phyloP scores from a whole-genome alignment of 1,140 invertebrate species.

The Mya arenaria region DNA sequence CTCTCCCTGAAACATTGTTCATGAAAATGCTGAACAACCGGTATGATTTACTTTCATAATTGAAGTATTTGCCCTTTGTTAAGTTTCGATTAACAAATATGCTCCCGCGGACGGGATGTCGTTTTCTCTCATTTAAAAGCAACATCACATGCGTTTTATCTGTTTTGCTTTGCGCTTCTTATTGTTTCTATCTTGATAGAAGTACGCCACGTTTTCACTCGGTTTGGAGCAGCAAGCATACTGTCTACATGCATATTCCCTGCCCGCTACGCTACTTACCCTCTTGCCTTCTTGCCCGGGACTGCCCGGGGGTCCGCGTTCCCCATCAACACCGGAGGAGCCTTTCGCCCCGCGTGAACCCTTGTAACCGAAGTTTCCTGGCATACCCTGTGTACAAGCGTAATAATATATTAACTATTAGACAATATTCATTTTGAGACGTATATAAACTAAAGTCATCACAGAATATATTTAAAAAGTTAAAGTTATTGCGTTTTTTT shows the following conservation, averaged over 20 bases:
- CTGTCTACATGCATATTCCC: neutral
- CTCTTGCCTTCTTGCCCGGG: conserved; percentile 68
- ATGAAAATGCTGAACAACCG: neutral
- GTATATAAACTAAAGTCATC: no score
- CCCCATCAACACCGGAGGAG: conserved; percentile 64
- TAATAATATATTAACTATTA: no score
- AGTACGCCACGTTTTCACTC: no score
- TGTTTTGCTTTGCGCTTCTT: neutral
- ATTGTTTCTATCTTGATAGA: neutral
- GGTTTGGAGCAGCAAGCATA: no score
- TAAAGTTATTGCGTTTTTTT: no score
- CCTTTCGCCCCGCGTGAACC: conserved; percentile 70
- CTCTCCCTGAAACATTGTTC: conserved; percentile 64
- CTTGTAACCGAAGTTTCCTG: conserved; percentile 68
- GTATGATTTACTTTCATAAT: no score
- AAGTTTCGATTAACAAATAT: no score
- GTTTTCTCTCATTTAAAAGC: neutral
- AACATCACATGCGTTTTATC: neutral
- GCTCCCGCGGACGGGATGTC: no score
- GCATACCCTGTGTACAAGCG: no score
- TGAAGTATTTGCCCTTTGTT: no score
- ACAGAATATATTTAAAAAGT: no score
- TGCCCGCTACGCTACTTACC: conserved; percentile 52
- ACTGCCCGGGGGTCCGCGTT: conserved; percentile 67
- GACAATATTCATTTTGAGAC: no score